Evolutionary conservation across 2,888 invertebrate genomes (phyloP), one percentile per base, ranked within the genome.

Genomic region (Gibbula magus): DNA sequence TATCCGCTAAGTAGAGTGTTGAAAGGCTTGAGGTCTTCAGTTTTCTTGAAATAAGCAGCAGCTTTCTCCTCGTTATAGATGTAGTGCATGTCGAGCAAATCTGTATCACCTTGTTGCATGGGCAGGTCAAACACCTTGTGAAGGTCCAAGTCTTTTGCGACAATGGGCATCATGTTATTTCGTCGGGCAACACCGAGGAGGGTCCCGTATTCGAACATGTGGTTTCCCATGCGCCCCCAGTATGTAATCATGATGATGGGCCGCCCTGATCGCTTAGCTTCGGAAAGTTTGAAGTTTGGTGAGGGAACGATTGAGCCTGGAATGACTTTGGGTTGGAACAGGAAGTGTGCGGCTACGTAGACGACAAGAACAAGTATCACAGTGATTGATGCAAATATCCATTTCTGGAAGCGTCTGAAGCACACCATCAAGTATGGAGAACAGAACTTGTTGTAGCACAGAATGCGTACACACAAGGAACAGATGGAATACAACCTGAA

Each of bases 191-290:
- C 83, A 1, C 90, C 91, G 16, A 90, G 80, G 10, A 89, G 79
- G 8, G 88, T 83, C 13, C 89, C 87, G 82, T 88, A 89, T 78
- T 87, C 84, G 83, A 90, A 91, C 87, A 90, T 87, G 73, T 87
- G 86, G 79, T 91, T 91, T 10, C 91, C 91, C 66, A 87, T 79
- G 32, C 90, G 84, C 3, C 89, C 88, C 77, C 80, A 84, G 77
- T 85, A 85, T 0, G 83, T 83, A n/a, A 85, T 79, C 81, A 82
- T 83, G 29, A 83, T 79, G 39, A 83, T 75, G 16, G 83, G 81
- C 25, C 61, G 61, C 25, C 16, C 61, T 5, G 61, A 32, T 25
- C 13, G 61, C n/a, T 61, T 61, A 16, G 32, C 61, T 32, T 0
- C 29, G 16, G 61, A 61, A 4, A 61, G 16, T 25, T 61, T 32